These are phyloP conservation scores for Panthera leo DNA, from an alignment of 2,113 vertebrate species.

Conservation along the genomic window DNA sequence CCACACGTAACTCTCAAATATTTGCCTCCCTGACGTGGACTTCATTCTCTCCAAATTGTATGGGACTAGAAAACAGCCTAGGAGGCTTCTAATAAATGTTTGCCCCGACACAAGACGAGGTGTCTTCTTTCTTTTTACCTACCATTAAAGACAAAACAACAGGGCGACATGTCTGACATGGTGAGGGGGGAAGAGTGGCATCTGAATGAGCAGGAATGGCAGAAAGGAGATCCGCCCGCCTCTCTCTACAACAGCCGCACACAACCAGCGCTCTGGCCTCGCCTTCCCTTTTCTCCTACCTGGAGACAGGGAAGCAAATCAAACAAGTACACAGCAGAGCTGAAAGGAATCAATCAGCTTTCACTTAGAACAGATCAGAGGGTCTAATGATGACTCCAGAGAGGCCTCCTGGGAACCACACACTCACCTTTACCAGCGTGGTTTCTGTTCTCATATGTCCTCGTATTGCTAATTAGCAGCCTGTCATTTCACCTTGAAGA, in stretches of 20 bases:
- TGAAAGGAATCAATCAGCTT: background rate
- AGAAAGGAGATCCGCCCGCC: background rate
- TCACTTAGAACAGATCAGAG: background rate
- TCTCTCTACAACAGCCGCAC: background rate
- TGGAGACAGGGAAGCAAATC: background rate
- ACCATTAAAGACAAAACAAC: conserved; percentile 41
- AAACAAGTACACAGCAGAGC: background rate
- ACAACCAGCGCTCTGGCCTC: background rate
- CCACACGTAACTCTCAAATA: conserved; percentile 57
- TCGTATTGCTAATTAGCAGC: background rate
- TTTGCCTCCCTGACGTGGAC: conserved; percentile 58
- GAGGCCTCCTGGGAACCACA: background rate
- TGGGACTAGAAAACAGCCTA: conserved; percentile 51
- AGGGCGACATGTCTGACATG: background rate
- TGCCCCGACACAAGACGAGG: background rate
- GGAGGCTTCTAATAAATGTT: conserved; percentile 44
- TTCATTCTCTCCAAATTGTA: conserved; percentile 46
- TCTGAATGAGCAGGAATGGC: background rate
- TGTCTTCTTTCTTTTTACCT: background rate
- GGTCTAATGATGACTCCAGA: background rate
- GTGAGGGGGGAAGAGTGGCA: background rate
- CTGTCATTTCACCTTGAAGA: background rate
- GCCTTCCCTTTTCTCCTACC: background rate
- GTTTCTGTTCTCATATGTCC: background rate
- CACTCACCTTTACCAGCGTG: background rate